Evolutionary conservation across 2,888 invertebrate species (phyloP).

Genomic region (Drosophila cracens): DNA sequence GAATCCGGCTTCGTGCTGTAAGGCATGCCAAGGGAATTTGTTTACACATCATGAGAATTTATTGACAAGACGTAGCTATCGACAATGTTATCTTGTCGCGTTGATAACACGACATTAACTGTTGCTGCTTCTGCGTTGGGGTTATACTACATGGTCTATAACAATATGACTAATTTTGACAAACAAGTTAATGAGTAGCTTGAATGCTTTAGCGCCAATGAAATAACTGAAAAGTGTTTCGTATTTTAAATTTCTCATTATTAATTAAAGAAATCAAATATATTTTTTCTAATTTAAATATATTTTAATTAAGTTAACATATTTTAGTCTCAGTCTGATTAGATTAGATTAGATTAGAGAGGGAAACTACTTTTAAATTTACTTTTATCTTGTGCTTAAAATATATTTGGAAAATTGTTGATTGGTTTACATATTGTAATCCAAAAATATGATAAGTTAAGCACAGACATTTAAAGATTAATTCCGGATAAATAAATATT

Average conservation of each 20-base stretch:
- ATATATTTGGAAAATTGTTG: too few species aligned
- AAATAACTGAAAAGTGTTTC: neutral
- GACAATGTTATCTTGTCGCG: constrained; percentile 18
- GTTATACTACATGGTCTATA: neutral
- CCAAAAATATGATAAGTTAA: neutral
- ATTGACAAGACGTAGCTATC: constrained; percentile 33
- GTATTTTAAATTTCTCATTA: neutral
- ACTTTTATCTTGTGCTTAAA: neutral
- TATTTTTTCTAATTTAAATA: neutral
- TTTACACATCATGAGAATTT: constrained; percentile 30
- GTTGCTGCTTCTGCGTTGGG: neutral
- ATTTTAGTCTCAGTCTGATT: neutral
- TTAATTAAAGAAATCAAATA: neutral
- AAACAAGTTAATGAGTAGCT: constrained; percentile 5
- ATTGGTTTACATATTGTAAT: neutral
- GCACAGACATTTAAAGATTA: neutral
- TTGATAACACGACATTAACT: constrained; percentile 43
- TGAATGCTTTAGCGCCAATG: neutral
- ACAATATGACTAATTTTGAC: constrained; percentile 13
- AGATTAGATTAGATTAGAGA: neutral
- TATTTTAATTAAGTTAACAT: neutral
- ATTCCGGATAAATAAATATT: neutral
- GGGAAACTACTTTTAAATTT: neutral
- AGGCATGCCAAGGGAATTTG: neutral
- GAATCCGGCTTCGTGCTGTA: constrained; percentile 41